These are phyloP conservation scores for Chaetodon auriga DNA, from an alignment of 2,113 vertebrate genomes.

Conservation along the genomic window DNA sequence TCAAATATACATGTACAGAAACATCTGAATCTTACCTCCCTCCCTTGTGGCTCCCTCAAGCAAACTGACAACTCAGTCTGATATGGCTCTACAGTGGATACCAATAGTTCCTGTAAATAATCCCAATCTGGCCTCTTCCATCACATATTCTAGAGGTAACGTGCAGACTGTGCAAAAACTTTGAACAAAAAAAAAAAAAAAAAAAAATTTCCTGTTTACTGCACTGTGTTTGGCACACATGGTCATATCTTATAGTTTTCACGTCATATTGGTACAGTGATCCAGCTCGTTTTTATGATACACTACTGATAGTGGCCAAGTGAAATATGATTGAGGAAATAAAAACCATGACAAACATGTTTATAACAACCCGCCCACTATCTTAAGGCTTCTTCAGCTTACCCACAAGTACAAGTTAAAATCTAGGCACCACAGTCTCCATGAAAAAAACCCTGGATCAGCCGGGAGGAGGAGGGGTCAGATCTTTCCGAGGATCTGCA, in stretches of 20 bases:
- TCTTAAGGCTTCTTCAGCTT: neutral
- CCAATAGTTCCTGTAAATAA: neutral
- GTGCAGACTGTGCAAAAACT: neutral
- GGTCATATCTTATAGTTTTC: too few species aligned
- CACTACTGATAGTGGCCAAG: neutral
- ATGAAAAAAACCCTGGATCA: neutral
- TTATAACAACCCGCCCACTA: neutral
- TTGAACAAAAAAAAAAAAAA: too few species aligned
- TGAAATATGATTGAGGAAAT: neutral
- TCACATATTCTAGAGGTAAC: neutral
- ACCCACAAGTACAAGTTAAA: neutral
- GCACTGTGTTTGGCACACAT: neutral
- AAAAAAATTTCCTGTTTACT: neutral
- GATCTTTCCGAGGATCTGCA: conserved; percentile 85
- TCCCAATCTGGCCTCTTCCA: neutral
- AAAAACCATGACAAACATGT: neutral
- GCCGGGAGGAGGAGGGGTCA: conserved; percentile 49
- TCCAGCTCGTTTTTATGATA: neutral
- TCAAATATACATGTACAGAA: conserved; percentile 1
- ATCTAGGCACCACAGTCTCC: neutral
- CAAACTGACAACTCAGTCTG: neutral
- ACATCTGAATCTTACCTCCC: neutral
- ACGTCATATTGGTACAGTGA: neutral
- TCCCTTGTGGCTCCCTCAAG: neutral
- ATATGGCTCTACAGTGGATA: neutral